Percentiles rank a stretch among this genome's conserved stretches.
Evolutionary conservation across 2,888 invertebrate species (phyloP).

Genomic region (Calameuta pallipes): DNA sequence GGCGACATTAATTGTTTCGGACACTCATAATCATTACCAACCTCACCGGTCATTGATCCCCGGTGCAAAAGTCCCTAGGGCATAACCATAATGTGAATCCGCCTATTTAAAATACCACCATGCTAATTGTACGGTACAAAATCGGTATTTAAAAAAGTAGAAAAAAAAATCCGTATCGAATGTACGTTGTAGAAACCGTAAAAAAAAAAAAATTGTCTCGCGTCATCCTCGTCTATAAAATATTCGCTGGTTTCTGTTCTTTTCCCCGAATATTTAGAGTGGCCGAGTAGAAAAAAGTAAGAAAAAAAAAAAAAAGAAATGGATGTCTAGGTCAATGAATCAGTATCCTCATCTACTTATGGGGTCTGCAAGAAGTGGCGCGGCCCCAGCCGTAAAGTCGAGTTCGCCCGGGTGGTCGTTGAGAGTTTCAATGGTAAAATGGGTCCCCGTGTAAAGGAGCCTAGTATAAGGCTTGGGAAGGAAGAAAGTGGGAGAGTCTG

Average conservation of each 20-base stretch:
- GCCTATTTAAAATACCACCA: not conserved
- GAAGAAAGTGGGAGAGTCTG: slow-evolving; percentile 24
- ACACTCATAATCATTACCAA: not conserved
- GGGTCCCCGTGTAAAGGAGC: not conserved
- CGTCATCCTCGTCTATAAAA: not conserved
- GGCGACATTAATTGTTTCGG: not conserved
- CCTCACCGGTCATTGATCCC: not conserved
- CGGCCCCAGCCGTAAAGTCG: not conserved
- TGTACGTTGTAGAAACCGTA: not conserved
- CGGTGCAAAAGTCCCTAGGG: not conserved
- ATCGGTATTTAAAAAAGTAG: not conserved
- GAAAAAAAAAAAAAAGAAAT: not conserved
- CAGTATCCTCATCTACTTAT: not conserved
- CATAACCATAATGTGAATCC: not conserved
- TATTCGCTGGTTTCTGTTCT: not conserved
- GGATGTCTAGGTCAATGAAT: not conserved
- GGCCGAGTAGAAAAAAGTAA: not conserved
- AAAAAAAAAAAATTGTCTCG: not conserved
- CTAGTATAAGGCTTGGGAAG: not conserved
- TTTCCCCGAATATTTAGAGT: not conserved
- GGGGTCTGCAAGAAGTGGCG: not conserved
- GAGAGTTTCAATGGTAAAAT: not conserved
- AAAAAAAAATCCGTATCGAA: not conserved
- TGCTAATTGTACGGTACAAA: not conserved
- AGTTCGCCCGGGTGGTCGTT: not conserved